A percentile compares a stretch with the other conserved stretches of the same genome.
Evolutionary conservation across 64 coral and sea anemone genomes (phyloP).

Genomic region (Pocillopora damicornis): DNA sequence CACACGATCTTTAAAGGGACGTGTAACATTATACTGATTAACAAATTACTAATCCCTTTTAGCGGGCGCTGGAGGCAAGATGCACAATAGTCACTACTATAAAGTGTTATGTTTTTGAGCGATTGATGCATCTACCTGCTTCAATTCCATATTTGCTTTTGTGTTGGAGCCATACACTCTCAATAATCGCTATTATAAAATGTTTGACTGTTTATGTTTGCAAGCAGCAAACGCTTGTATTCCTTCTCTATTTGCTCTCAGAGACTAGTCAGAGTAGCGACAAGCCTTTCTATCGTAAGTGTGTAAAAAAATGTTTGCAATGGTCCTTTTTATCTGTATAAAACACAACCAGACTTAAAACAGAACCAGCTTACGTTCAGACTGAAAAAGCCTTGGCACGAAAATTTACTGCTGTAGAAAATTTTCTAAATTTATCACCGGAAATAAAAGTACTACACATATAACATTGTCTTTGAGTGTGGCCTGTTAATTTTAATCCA

Average conservation of each 20-base stretch:
- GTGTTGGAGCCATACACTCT: slow-evolving; percentile 10
- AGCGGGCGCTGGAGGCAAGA: too few relatives aligned
- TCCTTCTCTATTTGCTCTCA: too few relatives aligned
- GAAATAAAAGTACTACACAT: slow-evolving; percentile 28
- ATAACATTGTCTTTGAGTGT: slow-evolving; percentile 27
- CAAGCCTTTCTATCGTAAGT: too few relatives aligned
- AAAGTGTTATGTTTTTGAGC: not conserved
- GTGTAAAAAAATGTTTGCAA: too few relatives aligned
- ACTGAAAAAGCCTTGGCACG: not conserved
- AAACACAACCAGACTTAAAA: too few relatives aligned
- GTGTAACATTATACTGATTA: slow-evolving; percentile 1
- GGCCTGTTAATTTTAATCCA: slow-evolving; percentile 5
- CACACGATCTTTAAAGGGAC: not conserved
- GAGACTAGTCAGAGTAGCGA: too few relatives aligned
- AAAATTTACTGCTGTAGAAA: slow-evolving; percentile 8
- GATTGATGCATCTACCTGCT: not conserved
- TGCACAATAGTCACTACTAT: too few relatives aligned
- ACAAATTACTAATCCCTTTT: not conserved
- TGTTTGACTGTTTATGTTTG: too few relatives aligned
- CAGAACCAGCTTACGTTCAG: too few relatives aligned
- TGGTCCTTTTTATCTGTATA: too few relatives aligned
- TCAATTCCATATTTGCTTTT: slow-evolving; percentile 4
- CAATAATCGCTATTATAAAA: not conserved
- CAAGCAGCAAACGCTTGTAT: too few relatives aligned
- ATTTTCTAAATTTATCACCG: not conserved